Conservation (phyloP, 2,888 invertebrate genomes). For the Hypercompe scribonia region DNA sequence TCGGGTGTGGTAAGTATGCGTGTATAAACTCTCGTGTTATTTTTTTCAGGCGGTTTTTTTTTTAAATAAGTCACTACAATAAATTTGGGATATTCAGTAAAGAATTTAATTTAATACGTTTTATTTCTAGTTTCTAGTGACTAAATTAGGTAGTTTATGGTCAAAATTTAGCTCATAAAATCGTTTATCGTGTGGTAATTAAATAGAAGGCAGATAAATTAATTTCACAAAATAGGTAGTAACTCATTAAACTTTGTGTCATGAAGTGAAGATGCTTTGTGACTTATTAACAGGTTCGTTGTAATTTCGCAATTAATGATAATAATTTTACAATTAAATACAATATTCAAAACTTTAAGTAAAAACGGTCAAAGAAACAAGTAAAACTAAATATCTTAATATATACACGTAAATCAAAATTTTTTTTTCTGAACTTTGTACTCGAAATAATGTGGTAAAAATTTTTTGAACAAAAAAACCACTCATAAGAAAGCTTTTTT, state of each 20-base stretch:
- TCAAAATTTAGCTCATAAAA: background rate
- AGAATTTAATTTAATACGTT: background rate
- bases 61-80: too few species aligned
- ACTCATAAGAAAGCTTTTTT: background rate
- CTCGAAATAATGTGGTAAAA: background rate
- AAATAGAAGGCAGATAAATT: background rate
- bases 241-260: background rate
- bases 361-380: too few species aligned
- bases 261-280: background rate
- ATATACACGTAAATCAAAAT: too few species aligned
- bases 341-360: too few species aligned
- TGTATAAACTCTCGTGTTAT: background rate
- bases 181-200: background rate
- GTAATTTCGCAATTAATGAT: too few species aligned
- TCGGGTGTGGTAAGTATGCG: slow-evolving; percentile 14
- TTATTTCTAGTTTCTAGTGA: background rate
- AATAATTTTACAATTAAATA: too few species aligned
- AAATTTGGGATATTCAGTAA: background rate
- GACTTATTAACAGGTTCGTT: background rate
- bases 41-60: slow-evolving; percentile 6
- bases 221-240: background rate
- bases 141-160: background rate
- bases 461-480: background rate
- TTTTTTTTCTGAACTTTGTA: too few species aligned
- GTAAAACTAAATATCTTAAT: too few species aligned